Percentiles rank a stretch among this genome's conserved stretches.
These are phyloP conservation scores for Spatula versicolor DNA, from an alignment of 2,797 vertebrate genomes.

Conservation along the genomic window DNA sequence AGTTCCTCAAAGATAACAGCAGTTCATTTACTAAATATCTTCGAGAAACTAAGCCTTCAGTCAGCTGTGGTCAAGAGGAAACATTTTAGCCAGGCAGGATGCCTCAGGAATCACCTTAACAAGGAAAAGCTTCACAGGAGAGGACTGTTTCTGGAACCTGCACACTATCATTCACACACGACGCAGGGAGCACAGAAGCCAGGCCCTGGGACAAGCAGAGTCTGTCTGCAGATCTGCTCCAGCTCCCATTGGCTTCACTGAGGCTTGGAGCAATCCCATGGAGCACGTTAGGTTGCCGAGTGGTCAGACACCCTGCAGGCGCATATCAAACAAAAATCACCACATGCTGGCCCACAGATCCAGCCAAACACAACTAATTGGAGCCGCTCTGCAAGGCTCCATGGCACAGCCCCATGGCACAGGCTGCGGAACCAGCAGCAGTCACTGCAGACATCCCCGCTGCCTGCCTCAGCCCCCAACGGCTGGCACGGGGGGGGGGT, in stretches of 20 bases:
- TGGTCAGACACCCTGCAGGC: not conserved
- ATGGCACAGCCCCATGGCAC: not conserved
- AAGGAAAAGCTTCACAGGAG: not conserved
- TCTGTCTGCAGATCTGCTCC: not conserved
- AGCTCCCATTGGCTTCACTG: not conserved
- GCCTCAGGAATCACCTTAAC: not conserved
- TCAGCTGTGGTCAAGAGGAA: not conserved
- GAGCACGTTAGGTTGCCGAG: rapidly evolving
- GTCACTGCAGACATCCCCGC: not conserved
- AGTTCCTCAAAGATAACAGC: not conserved
- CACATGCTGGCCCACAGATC: rapidly evolving
- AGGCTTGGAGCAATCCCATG: not conserved
- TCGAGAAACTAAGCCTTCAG: not conserved
- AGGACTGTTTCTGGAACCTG: not conserved
- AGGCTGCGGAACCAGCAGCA: rapidly evolving
- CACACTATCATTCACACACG: not conserved
- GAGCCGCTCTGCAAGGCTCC: not conserved
- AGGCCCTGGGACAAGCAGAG: not conserved
- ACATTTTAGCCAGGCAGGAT: not conserved
- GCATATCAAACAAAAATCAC: not conserved
- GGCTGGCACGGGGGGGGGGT: not conserved
- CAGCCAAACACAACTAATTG: not conserved
- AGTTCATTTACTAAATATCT: not conserved
- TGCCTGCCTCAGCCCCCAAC: not conserved
- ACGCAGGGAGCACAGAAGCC: rapidly evolving